phyloP scores from a whole-genome alignment of 2,888 invertebrate genomes.

The Schrankia costaestrigalis region DNA sequence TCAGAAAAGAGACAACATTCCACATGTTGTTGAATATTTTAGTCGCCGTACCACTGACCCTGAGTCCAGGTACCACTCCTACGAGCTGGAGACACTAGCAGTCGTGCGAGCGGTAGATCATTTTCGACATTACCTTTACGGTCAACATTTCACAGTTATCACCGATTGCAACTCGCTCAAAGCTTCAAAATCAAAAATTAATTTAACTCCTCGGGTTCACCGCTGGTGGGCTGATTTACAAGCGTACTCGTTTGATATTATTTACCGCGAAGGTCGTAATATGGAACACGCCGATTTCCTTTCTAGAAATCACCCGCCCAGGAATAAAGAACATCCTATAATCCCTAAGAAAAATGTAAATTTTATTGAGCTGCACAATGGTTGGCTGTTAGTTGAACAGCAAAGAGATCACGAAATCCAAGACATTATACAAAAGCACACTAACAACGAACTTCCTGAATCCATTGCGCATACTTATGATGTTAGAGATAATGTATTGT shows the following conservation, averaged over 20 bases:
- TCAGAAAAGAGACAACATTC: background rate
- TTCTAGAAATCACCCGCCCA: constrained; percentile 22
- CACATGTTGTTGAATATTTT: constrained; percentile 6
- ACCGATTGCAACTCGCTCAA: constrained; percentile 7
- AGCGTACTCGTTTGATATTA: constrained; percentile 15
- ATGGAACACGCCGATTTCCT: constrained; percentile 32
- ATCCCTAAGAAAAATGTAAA: constrained; percentile 7
- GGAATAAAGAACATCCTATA: no score
- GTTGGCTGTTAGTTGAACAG: constrained; percentile 35
- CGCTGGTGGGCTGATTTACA: constrained; percentile 8
- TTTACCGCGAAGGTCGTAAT: constrained; percentile 17
- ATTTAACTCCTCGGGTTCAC: constrained; percentile 6
- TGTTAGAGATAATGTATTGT: constrained; percentile 22
- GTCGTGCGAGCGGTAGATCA: constrained; percentile 6
- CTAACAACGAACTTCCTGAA: constrained; percentile 3
- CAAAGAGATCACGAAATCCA: constrained; percentile 25
- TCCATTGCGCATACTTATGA: constrained; percentile 25
- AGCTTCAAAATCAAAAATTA: constrained; percentile 6
- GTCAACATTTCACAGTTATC: constrained; percentile 1
- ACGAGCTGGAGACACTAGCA: constrained; percentile 9
- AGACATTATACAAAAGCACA: constrained; percentile 15
- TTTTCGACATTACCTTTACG: constrained; percentile 10
- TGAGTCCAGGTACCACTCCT: constrained; percentile 7
- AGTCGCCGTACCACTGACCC: constrained; percentile 2
- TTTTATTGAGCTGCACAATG: constrained; percentile 18